A percentile compares a stretch with the other conserved stretches of the same genome.
These are phyloP conservation scores for Campylomormyrus numenius DNA, from an alignment of 2,113 vertebrate genomes.

Conservation along the genomic window DNA sequence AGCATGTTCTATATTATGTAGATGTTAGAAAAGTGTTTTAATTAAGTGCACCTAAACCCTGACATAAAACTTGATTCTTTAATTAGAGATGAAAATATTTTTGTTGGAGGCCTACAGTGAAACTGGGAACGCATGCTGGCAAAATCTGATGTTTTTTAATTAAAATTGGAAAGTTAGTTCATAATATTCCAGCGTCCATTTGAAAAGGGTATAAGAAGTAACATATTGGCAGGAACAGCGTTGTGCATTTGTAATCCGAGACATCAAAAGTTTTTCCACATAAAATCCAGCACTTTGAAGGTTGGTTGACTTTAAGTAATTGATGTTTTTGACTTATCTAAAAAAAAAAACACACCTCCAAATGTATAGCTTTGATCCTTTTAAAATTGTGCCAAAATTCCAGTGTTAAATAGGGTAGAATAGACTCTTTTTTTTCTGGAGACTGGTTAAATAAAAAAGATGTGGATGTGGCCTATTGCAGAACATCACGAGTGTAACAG, in stretches of 20 bases:
- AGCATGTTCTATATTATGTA: background rate
- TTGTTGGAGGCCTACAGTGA: background rate
- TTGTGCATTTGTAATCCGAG: background rate
- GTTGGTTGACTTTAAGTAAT: background rate
- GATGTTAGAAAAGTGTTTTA: background rate
- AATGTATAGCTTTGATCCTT: background rate
- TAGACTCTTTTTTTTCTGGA: background rate
- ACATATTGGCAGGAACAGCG: background rate
- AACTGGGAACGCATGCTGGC: background rate
- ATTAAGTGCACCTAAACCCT: background rate
- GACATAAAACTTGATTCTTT: background rate
- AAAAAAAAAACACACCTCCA: background rate
- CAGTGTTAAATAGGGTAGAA: background rate
- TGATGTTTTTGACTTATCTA: background rate
- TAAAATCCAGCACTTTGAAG: background rate
- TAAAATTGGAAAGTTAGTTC: background rate
- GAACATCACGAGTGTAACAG: background rate
- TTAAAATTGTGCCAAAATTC: background rate
- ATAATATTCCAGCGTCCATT: background rate
- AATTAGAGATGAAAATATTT: background rate
- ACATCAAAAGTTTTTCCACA: background rate
- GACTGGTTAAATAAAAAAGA: background rate
- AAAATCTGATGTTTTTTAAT: background rate
- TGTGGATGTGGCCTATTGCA: slow-evolving; percentile 10
- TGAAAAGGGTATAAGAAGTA: background rate